Percentiles rank a stretch among this genome's conserved stretches.
These are phyloP conservation scores for Turritopsis dohrnii DNA, from an alignment of 30 jellyfish, hydroid and myxozoan species.

Conservation along the genomic window DNA sequence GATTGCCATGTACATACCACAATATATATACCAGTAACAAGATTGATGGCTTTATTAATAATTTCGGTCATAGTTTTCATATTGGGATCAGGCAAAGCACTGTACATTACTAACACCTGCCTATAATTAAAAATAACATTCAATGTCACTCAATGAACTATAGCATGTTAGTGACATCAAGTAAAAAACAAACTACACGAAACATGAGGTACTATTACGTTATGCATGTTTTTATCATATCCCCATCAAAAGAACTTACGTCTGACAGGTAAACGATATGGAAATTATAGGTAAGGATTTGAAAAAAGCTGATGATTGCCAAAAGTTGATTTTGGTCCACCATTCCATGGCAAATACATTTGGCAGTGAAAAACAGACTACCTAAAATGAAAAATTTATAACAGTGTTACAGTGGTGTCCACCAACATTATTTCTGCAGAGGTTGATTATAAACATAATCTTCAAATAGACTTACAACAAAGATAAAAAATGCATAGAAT, in stretches of 20 bases:
- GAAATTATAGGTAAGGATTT: constrained; percentile 89
- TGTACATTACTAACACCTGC: constrained; percentile 92
- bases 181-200: too few relatives aligned
- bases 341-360: constrained; percentile 43
- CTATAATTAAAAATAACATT: constrained; percentile 29
- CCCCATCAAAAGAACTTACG: constrained; percentile 47
- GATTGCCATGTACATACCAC: constrained; percentile 80
- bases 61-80: constrained; percentile 66
- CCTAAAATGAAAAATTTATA: constrained; percentile 29
- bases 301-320: constrained; percentile 84
- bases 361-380: constrained; percentile 46
- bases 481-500: constrained; percentile 65
- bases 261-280: constrained; percentile 86
- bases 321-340: constrained; percentile 56
- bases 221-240: neutral
- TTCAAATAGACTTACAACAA: constrained; percentile 54
- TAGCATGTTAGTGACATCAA: too few relatives aligned
- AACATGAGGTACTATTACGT: neutral
- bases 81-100: constrained; percentile 92
- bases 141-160: neutral
- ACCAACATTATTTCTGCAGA: neutral
- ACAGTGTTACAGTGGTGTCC: neutral
- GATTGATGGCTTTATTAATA: constrained; percentile 73
- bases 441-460: neutral
- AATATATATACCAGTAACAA: constrained; percentile 64